These are phyloP conservation scores for Oscheius myriophilus DNA, from an alignment of 2,888 invertebrate genomes.

Conservation along the genomic window DNA sequence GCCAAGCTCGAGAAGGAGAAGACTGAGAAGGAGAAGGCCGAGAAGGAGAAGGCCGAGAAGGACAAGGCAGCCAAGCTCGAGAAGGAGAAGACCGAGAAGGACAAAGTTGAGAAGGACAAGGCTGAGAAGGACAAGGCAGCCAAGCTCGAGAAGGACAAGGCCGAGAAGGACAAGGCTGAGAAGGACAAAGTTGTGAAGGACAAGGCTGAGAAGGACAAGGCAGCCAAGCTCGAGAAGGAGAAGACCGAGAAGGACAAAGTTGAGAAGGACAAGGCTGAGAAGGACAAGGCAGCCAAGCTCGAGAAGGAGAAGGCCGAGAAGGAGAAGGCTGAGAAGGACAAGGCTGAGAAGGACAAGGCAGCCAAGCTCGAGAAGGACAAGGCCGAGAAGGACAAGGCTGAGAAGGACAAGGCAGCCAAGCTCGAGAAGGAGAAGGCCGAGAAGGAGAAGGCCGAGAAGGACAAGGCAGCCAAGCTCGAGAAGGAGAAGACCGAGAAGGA, in stretches of 20 bases:
- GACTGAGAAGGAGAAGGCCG: conserved; percentile 19
- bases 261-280: conserved; percentile 12
- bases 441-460: conserved; percentile 22
- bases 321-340: background rate
- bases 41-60: conserved; percentile 11
- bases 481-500: conserved; percentile 11
- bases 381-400: conserved; percentile 19
- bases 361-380: conserved; percentile 1
- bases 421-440: conserved; percentile 12
- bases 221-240: background rate
- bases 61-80: conserved; percentile 7
- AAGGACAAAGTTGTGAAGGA: conserved; percentile 19
- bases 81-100: conserved; percentile 13
- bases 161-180: conserved; percentile 17
- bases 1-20: conserved; percentile 16
- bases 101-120: conserved; percentile 17
- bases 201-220: conserved; percentile 15
- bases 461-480: conserved; percentile 12
- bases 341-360: conserved; percentile 16
- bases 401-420: conserved; percentile 7
- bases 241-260: conserved; percentile 1
- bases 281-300: conserved; percentile 13
- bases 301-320: conserved; percentile 23
- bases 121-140: conserved; percentile 20
- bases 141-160: conserved; percentile 13